These are phyloP conservation scores for Pipa parva DNA, from an alignment of 2,113 vertebrate species.

Conservation along the genomic window DNA sequence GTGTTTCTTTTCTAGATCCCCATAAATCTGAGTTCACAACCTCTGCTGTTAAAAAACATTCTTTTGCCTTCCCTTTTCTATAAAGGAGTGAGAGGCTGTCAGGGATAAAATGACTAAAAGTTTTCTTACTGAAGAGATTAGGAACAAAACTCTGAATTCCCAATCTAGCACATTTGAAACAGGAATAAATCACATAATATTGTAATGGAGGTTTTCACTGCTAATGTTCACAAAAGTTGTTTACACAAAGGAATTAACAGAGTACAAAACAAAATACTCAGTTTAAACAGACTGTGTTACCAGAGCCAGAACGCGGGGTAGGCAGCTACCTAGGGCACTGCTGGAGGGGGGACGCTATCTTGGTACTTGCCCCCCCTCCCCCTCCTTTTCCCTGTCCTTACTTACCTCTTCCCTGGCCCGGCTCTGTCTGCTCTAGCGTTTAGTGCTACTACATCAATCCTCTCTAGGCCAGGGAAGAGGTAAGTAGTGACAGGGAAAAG, in stretches of 20 bases:
- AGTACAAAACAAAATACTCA: neutral
- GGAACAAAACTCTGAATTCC: conserved; percentile 9
- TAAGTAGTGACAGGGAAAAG: too few relatives aligned
- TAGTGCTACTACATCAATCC: too few relatives aligned
- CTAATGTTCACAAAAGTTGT: conserved; percentile 16
- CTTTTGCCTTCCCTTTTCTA: neutral
- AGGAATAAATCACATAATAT: conserved; percentile 21
- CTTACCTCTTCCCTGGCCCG: too few relatives aligned
- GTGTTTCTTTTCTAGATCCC: conserved; percentile 24
- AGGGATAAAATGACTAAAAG: conserved; percentile 8
- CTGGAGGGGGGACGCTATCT: too few relatives aligned
- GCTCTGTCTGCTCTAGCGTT: too few relatives aligned
- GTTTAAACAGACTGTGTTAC: neutral
- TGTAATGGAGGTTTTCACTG: conserved; percentile 6
- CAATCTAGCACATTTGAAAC: conserved; percentile 3
- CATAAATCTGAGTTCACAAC: conserved; percentile 38
- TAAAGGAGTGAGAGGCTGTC: conserved; percentile 1
- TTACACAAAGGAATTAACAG: conserved; percentile 12
- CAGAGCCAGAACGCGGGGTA: neutral
- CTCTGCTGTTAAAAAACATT: conserved; percentile 21
- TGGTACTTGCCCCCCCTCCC: too few relatives aligned
- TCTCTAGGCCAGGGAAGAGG: too few relatives aligned
- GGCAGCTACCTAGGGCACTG: neutral
- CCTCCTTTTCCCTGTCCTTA: too few relatives aligned
- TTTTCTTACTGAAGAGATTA: conserved; percentile 33